Percentiles rank a stretch among this genome's conserved stretches.
Conservation (phyloP, 2,888 invertebrate genomes). For the Tipula vernalis region DNA sequence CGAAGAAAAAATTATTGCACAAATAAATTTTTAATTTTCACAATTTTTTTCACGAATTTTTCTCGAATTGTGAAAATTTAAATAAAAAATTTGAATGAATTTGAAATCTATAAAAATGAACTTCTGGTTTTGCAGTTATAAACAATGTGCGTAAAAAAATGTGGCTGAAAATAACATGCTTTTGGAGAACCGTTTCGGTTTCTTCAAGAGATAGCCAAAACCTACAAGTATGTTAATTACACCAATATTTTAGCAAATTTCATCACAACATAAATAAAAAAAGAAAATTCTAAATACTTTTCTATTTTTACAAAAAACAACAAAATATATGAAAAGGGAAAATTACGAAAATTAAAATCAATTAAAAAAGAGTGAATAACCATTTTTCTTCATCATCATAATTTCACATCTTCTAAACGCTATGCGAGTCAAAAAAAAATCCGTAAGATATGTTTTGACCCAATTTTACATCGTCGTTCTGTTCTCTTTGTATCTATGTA, state of each 20-base stretch:
- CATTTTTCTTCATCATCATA: not conserved
- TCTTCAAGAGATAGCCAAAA: not conserved
- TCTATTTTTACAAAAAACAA: not conserved
- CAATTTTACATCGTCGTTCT: not conserved
- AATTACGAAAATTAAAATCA: not conserved
- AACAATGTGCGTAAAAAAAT: not conserved
- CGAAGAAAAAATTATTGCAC: not conserved
- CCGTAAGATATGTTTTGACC: not conserved
- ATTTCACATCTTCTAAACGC: not conserved
- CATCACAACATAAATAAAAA: not conserved
- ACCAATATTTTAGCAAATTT: not conserved
- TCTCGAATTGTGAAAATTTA: not conserved
- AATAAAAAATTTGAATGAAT: not conserved
- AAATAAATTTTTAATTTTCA: not conserved
- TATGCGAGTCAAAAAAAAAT: not conserved
- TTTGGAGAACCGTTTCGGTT: not conserved
- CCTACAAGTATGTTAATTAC: not conserved
- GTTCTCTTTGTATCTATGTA: not conserved
- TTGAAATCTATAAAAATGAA: not conserved
- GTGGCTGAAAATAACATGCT: not conserved
- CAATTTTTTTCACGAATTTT: not conserved
- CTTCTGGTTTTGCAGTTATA: not conserved
- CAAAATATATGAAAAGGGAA: not conserved
- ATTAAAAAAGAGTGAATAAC: not conserved
- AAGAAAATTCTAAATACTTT: not conserved